A percentile compares a stretch with the other conserved stretches of the same genome.
Evolutionary conservation across 1,140 invertebrate genomes (phyloP).

Genomic region (Heliconius melpomene): DNA sequence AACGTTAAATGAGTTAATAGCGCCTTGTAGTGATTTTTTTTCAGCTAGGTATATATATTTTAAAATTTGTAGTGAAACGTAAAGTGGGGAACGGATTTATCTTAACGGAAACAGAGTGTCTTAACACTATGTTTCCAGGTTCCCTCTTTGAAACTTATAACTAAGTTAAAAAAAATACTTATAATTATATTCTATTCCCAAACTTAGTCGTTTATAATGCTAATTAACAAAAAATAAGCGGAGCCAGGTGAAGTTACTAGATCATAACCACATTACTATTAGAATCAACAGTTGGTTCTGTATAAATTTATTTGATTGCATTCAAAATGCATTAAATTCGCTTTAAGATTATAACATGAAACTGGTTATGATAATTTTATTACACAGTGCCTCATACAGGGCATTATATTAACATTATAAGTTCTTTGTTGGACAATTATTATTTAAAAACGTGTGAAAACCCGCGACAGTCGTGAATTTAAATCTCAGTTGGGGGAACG

Average conservation of each 20-base stretch:
- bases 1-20: neutral
- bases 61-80: too few species aligned
- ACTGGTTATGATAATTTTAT: constrained; percentile 34
- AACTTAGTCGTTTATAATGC: neutral
- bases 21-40: too few species aligned
- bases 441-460: constrained; percentile 6
- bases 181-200: too few species aligned
- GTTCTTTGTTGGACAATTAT: constrained; percentile 12
- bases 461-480: neutral
- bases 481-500: neutral
- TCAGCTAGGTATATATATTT: too few species aligned
- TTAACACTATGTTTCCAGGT: too few species aligned
- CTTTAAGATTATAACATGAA: constrained; percentile 19
- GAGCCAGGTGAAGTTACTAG: neutral
- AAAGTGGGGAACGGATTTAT: too few species aligned
- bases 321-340: constrained; percentile 25
- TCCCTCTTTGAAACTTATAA: too few species aligned
- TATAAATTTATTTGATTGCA: constrained; percentile 18
- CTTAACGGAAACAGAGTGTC: too few species aligned
- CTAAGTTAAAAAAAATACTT: too few species aligned
- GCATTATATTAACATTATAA: neutral
- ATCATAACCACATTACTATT: neutral
- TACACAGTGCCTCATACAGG: neutral
- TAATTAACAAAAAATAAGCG: neutral
- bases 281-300: neutral